Conservation (phyloP, 2,888 invertebrate genomes). For the Agrypnus murinus region DNA sequence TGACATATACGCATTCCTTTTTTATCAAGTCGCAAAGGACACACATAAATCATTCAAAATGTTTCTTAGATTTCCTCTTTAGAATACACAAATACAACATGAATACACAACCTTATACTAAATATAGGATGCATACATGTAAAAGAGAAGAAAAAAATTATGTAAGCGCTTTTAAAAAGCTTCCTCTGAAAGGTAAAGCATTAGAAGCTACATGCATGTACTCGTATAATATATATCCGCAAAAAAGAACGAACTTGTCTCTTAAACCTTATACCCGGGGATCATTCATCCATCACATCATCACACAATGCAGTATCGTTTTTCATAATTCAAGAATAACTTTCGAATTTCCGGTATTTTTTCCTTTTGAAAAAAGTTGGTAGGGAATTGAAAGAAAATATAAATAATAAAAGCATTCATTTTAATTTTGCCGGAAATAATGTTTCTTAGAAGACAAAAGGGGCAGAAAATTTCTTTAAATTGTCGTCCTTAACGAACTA, state of each 20-base stretch:
- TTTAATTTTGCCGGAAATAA: slow-evolving; percentile 7
- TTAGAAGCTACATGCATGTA: slow-evolving; percentile 19
- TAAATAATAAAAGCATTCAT: slow-evolving; percentile 3
- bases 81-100: slow-evolving; percentile 1
- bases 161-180: background rate
- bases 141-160: slow-evolving; percentile 7
- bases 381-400: too few relatives aligned
- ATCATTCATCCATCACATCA: slow-evolving; percentile 22
- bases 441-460: slow-evolving; percentile 1
- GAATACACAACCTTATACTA: background rate
- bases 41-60: background rate
- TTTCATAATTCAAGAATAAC: slow-evolving; percentile 8
- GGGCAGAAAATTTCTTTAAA: slow-evolving; percentile 18
- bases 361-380: background rate
- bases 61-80: background rate
- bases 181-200: background rate
- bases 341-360: background rate
- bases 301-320: slow-evolving; percentile 19
- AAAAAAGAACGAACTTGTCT: slow-evolving; percentile 19
- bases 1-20: too few relatives aligned
- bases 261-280: background rate
- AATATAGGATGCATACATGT: background rate
- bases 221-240: background rate
- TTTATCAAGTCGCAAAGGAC: too few relatives aligned
- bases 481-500: slow-evolving; percentile 31